phyloP scores from a whole-genome alignment of 2,888 invertebrate genomes.

The Nomada fucata region DNA sequence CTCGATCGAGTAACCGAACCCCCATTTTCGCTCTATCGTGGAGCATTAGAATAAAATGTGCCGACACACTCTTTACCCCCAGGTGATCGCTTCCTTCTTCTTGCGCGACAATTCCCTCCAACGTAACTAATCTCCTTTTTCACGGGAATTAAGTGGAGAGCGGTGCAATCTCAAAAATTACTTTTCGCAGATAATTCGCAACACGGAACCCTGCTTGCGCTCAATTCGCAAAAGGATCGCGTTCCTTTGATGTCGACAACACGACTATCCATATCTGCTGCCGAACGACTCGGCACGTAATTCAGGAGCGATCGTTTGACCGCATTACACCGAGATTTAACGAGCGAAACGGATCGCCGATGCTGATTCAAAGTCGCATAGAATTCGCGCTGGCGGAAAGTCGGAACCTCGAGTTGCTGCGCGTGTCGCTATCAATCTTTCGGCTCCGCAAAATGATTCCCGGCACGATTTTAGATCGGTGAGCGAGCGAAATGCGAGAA shows the following conservation, averaged over 20 bases:
- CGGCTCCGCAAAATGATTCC: constrained; percentile 54
- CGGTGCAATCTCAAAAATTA: not conserved
- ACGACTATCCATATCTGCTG: not conserved
- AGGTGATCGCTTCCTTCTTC: constrained; percentile 2
- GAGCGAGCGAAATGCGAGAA: constrained; percentile 14
- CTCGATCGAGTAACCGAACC: constrained; percentile 51
- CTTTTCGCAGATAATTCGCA: not conserved
- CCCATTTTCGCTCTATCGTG: constrained; percentile 30
- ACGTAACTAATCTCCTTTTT: not conserved
- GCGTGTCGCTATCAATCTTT: constrained; percentile 47
- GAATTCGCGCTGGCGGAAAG: constrained; percentile 54
- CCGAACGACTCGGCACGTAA: not conserved
- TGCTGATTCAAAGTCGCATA: constrained; percentile 52
- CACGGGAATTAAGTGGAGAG: not conserved
- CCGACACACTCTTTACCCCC: not conserved
- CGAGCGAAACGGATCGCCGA: constrained; percentile 58
- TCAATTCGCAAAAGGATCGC: not conserved
- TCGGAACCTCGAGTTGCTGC: not conserved
- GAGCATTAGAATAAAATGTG: constrained; percentile 18
- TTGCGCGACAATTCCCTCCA: not conserved
- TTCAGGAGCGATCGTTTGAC: constrained; percentile 38
- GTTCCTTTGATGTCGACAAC: constrained; percentile 29
- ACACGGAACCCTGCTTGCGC: not conserved
- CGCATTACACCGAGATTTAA: constrained; percentile 54
- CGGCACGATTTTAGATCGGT: constrained; percentile 47